Base-by-base conservation (phyloP, 2,797 vertebrate genomes). In the Chloroceryle amazona region DNA sequence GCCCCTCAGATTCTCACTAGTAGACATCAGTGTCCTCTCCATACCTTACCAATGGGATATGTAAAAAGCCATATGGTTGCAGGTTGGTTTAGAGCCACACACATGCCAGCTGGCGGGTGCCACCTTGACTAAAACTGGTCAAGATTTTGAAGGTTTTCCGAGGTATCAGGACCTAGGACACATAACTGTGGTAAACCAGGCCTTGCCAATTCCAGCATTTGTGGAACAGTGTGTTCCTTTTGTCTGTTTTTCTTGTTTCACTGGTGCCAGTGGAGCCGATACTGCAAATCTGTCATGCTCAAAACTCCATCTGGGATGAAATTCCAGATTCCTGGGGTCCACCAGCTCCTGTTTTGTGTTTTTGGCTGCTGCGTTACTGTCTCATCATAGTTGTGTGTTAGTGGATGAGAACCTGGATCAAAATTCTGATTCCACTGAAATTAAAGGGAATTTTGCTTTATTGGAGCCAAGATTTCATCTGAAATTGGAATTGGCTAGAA, bases 401-500 rank as follows among this genome's bases (percentile, higher is more conserved):
- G 68, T 80, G 49, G 81, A 84, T 82, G 79, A 87, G 57, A 92
- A 89, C n/a, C 52, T 92, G 86, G 83, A 95, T 90, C 71, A 80
- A 78, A 96, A 68, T 87, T 75, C 80, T 68, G 49, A 81, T 92
- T 95, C 67, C 86, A 78, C 41, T 87, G 78, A 95, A 96, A 90
- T 93, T 87, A 92, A 67, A 82, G 74, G 86, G 63, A 97, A 86
- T 93, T 97, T 95, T 87, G 37, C 68, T 87, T 81, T n/a, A 44
- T 3, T 55, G 57, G 78, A 93, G 78, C 88, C 90, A 95, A 67
- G 78, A 78, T 90, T 93, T 89, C 55, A 57, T 91, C 65, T 93
- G 70, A 95, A 95, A 90, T 90, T 94, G 92, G 81, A 96, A 87
- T 37, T 92, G 86, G 37, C 60, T 87, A 91, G 95, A 82, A 96